Evolutionary conservation across 2,888 invertebrate genomes (phyloP), one percentile per base, ranked within the genome.

Genomic region (Leptopilina myrica): DNA sequence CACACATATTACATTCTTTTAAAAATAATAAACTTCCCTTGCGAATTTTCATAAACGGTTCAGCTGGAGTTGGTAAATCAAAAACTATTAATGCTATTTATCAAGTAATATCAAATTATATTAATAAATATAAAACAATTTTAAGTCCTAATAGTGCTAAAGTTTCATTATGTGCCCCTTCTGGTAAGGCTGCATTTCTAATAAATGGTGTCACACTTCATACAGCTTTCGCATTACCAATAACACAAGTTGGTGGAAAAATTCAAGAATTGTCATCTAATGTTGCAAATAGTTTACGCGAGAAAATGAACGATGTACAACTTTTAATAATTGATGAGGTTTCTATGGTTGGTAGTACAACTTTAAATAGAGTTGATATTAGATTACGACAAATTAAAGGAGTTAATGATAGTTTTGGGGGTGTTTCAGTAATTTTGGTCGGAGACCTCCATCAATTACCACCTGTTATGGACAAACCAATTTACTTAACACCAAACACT

Each of bases 381-480:
- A 83, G 88, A 73, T 82, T 90, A 40, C 79, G 85, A 79, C 88
- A 91, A 86, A 88, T 89, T 11, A 85, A 83, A 78, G 83, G 85
- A 8, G 80, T 64, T 40, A 82, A 86, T 76, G 73, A 82, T 79
- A 66, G 67, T 14, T 90, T 91, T 85, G 89, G 90, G 15, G 87
- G 88, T 20, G 67, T 89, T 5, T 89, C 88, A 11, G 82, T 90
- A 8, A 78, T 90, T 12, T 82, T 86, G 14, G 85, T 91, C 67
- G 91, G 90, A 26, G 90, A 90, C 80, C 84, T 90, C 11, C 83
- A 87, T 82, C 89, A 90, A 83, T 81, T 89, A 56, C 87, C 87
- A 26, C 89, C 89, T 14, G 88, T 90, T 15, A 82, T 83, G 53
- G 87, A 88, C 64, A 76, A 67, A 9, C 76, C 82, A 20, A 81